Evolutionary conservation across 2,888 invertebrate species (phyloP), one percentile per base, ranked within the genome.

Genomic region (Heteromurus nitidus): DNA sequence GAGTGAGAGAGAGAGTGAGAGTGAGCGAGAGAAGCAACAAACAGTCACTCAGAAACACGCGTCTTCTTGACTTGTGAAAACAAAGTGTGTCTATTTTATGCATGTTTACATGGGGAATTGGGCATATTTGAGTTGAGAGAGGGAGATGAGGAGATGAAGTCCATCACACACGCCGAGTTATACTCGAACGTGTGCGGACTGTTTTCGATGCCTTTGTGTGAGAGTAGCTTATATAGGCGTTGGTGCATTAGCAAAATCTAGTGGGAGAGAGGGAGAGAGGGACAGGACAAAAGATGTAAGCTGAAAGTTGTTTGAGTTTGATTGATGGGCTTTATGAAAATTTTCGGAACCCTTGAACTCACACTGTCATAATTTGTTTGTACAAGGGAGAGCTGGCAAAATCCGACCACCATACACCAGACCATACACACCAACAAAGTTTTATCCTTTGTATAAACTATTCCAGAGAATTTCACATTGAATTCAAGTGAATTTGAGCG

Each of bases 41-140:
- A 24, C 30, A 77, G 65, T 69, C 76, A 77, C 68, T 77, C 76
- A 77, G 68, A 62, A 77, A 69, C 75, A 75, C 75, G 65, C 75
- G 67, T 75, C 67, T 75, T 67, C 13, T 36, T 36, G 36, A 5
- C 36, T 47, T 47, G 47, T n/a, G 36, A 47, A 47, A 47, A 47
- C n/a, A 47, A 47, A 47, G n/a, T n/a, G n/a, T n/a, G n/a, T n/a
- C n/a, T n/a, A n/a, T n/a, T n/a, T n/a, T n/a, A n/a, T n/a, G n/a
- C n/a, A n/a, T n/a, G n/a, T n/a, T n/a, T n/a, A n/a, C n/a, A n/a
- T n/a, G n/a, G n/a, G n/a, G n/a, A n/a, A n/a, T n/a, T n/a, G n/a
- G n/a, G n/a, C n/a, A n/a, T n/a, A n/a, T n/a, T n/a, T n/a, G n/a
- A n/a, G n/a, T n/a, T n/a, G n/a, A n/a, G n/a, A n/a, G n/a, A n/a